Conservation (phyloP, 2,113 vertebrate genomes). For the Nibea albiflora region DNA sequence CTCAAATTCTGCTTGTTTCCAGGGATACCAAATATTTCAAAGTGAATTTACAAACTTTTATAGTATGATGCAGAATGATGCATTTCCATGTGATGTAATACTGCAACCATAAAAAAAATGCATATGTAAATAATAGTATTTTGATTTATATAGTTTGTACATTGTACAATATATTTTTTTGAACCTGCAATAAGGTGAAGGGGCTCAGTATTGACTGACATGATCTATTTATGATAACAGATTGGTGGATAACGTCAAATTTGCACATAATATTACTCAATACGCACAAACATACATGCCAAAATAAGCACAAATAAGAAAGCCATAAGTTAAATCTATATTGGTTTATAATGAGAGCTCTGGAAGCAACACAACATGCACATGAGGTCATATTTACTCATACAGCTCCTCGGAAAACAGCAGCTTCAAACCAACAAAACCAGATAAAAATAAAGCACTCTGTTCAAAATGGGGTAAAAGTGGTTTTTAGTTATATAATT, state of each 20-base stretch:
- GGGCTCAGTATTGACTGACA: too few relatives aligned
- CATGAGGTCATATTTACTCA: background rate
- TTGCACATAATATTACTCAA: background rate
- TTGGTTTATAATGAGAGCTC: background rate
- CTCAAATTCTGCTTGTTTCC: background rate
- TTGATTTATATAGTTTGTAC: background rate
- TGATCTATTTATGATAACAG: too few relatives aligned
- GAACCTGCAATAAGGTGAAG: background rate
- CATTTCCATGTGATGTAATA: background rate
- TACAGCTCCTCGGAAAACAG: background rate
- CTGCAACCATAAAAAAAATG: background rate
- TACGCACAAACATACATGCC: background rate
- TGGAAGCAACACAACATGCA: background rate
- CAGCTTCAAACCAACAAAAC: background rate
- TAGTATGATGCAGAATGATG: background rate
- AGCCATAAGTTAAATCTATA: background rate
- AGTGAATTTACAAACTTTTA: background rate
- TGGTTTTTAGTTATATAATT: background rate
- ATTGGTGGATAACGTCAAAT: background rate
- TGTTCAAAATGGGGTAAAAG: background rate
- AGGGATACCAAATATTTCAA: background rate
- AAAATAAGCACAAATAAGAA: background rate
- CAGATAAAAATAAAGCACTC: slow-evolving; percentile 1
- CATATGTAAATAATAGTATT: background rate
- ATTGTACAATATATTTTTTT: background rate